These are phyloP conservation scores for Staurois parvus DNA, from an alignment of 2,797 vertebrate species.

Conservation along the genomic window DNA sequence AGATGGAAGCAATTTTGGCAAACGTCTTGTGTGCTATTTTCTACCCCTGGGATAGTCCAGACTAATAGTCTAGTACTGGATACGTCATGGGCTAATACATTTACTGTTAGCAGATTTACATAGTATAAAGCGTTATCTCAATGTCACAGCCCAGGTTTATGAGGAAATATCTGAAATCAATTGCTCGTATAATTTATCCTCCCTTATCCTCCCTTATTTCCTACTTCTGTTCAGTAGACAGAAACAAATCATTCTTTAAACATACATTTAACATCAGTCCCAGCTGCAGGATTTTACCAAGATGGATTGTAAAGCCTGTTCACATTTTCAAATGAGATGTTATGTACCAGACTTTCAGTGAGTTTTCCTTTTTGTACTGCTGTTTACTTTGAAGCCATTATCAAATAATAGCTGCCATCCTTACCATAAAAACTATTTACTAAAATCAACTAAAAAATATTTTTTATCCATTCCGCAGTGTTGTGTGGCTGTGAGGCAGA, in stretches of 20 bases:
- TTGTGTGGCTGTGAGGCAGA: too few species aligned
- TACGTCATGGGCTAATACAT: background rate
- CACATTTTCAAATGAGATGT: background rate
- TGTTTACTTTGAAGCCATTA: too few species aligned
- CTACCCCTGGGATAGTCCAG: constrained; percentile 79
- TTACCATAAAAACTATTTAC: too few species aligned
- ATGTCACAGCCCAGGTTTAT: background rate
- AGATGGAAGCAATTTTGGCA: constrained; percentile 90
- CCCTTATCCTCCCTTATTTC: background rate
- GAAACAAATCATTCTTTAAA: background rate
- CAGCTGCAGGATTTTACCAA: background rate
- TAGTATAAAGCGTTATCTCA: background rate
- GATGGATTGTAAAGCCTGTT: background rate
- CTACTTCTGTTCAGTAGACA: background rate
- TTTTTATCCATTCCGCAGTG: too few species aligned
- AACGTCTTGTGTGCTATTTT: constrained; percentile 87
- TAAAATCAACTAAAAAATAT: too few species aligned
- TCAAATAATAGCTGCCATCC: too few species aligned
- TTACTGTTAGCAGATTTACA: background rate
- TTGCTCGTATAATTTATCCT: background rate
- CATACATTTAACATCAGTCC: background rate
- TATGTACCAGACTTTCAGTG: background rate
- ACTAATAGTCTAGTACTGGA: background rate
- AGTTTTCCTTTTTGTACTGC: background rate
- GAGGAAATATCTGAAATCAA: background rate